phyloP scores from a whole-genome alignment of 2,797 vertebrate species.

The Pachyuromys duprasi region DNA sequence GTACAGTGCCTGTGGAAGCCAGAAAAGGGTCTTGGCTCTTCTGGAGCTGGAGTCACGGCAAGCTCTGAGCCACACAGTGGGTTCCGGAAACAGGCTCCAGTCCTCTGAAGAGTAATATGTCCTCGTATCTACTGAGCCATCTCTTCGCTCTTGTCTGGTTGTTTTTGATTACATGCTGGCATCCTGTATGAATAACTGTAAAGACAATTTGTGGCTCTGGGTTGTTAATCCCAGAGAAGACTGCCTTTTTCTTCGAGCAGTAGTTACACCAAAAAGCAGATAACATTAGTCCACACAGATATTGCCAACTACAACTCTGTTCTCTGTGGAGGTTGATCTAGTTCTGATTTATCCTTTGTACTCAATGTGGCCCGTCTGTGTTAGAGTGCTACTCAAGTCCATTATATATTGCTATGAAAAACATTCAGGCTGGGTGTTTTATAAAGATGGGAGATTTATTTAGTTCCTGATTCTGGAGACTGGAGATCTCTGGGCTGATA shows the following conservation, averaged over 20 bases:
- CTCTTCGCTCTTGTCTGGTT: not conserved
- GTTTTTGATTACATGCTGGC: not conserved
- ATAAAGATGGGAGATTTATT: not conserved
- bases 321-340: not conserved
- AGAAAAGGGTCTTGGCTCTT: not conserved
- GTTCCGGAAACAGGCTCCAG: too few species aligned
- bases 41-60: not conserved
- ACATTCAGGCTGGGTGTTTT: not conserved
- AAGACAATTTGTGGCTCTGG: not conserved
- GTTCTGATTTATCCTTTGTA: not conserved
- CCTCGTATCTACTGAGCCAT: not conserved
- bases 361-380: not conserved
- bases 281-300: not conserved
- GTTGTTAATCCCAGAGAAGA: not conserved
- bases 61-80: not conserved
- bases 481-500: not conserved
- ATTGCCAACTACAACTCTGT: not conserved
- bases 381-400: not conserved
- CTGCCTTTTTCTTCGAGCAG: not conserved
- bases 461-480: not conserved
- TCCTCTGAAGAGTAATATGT: not conserved
- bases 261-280: not conserved
- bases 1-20: not conserved
- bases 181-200: not conserved
- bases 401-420: not conserved